Base-by-base conservation (phyloP, 2,888 invertebrate species). In the Himalopsyche tibetana region DNA sequence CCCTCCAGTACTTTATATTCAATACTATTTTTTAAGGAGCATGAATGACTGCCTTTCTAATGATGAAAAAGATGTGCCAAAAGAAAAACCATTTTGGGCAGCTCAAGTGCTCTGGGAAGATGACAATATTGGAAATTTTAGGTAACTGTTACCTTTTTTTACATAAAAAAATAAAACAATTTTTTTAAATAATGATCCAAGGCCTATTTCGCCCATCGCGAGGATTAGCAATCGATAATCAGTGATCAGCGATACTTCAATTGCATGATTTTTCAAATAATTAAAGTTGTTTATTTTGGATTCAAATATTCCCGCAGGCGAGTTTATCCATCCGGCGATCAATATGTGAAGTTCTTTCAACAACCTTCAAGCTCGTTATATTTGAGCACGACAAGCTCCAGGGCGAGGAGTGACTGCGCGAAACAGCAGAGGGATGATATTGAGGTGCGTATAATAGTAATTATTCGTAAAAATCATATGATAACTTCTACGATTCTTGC, bases 391-490 rank as follows among this genome's bases (percentile, higher is more conserved):
- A 95, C 95, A 0, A 95, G 96, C 0, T 96, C 96, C 84, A 94
- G 96, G 87, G 96, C 96, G 0, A 94, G 97, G 81, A 96, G 96
- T 87, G 96, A 96, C 90, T 96, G 96, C 82, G 94, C 96, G 0
- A 94, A 95, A 63, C 92, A 95, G 36, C 94, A 96, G 89, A 93
- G 96, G 17, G 95, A 96, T 85, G 96, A 96, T 90, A 94, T 95
- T 91, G 94, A 94, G 92, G 94, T 94, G 89, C 87, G 5, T 15
- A 38, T 38, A 74, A 74, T 74, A 74, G 17, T 12, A 36, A 38
- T 74, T 19, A 19, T 36, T 12, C n/a, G 19, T 36, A 36, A 19
- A 38, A n/a, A 38, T 74, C 42, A 38, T 28, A 15, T 38, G 12
- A 9, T 5, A 38, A n/a, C 80, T 80, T 45, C 40, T 74, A 74